Conservation (phyloP, 2,888 invertebrate genomes). For the Melanostoma scalare region DNA sequence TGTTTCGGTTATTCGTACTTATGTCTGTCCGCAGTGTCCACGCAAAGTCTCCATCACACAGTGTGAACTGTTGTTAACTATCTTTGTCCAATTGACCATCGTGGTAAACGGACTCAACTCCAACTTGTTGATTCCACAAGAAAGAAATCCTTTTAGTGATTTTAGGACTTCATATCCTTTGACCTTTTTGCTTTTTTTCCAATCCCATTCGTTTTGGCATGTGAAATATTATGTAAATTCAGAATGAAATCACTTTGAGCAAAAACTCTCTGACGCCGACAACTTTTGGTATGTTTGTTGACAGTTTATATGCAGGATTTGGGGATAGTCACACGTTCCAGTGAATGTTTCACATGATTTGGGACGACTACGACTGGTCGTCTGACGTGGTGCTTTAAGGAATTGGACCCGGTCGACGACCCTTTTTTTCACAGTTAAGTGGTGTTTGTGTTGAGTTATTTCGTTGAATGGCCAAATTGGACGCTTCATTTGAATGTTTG, state of each 20-base stretch:
- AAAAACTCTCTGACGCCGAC: constrained; percentile 23
- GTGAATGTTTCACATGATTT: constrained; percentile 50
- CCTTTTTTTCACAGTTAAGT: constrained; percentile 36
- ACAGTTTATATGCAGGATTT: constrained; percentile 47
- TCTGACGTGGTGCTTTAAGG: not conserved
- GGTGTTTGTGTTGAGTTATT: constrained; percentile 45
- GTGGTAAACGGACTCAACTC: constrained; percentile 8
- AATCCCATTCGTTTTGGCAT: not conserved
- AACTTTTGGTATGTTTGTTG: constrained; percentile 42
- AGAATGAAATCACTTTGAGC: constrained; percentile 17
- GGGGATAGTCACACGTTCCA: constrained; percentile 46
- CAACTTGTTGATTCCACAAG: constrained; percentile 62
- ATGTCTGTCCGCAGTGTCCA: not conserved
- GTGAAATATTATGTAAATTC: constrained; percentile 54
- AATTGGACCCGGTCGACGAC: constrained; percentile 31
- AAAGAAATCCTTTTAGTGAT: constrained; percentile 43
- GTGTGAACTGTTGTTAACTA: constrained; percentile 30
- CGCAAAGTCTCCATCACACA: constrained; percentile 21
- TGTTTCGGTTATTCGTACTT: constrained; percentile 10
- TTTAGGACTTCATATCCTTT: constrained; percentile 47
- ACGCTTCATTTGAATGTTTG: constrained; percentile 60
- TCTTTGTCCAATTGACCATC: constrained; percentile 24
- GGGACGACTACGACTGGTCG: constrained; percentile 7
- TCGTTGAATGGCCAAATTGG: constrained; percentile 55
- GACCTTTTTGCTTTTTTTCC: constrained; percentile 46